Evolutionary conservation across 2,888 invertebrate species (phyloP).

Genomic region (Drosophila putrida): DNA sequence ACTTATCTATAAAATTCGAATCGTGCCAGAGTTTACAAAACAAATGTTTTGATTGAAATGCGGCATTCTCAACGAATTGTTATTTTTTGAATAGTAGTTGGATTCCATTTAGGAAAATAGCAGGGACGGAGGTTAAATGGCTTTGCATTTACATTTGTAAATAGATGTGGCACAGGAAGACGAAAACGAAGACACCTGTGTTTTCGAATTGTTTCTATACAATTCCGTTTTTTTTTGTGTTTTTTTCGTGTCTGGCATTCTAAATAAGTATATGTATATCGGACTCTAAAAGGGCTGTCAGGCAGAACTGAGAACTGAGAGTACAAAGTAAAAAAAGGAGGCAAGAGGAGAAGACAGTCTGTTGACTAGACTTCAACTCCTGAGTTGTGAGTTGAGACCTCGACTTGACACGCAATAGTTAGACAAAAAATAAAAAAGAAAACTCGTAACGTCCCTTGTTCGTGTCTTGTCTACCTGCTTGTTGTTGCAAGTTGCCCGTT

Average conservation of each 20-base stretch:
- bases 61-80: slow-evolving; percentile 6
- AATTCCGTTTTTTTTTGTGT: slow-evolving; percentile 54
- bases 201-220: slow-evolving; percentile 32
- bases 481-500: slow-evolving; percentile 14
- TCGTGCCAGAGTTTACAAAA: slow-evolving; percentile 14
- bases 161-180: slow-evolving; percentile 23
- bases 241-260: slow-evolving; percentile 70
- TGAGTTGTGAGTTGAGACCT: slow-evolving; percentile 22
- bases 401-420: slow-evolving; percentile 77
- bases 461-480: slow-evolving; percentile 51
- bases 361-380: slow-evolving; percentile 58
- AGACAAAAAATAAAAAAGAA: slow-evolving; percentile 30
- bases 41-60: slow-evolving; percentile 17
- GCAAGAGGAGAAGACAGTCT: slow-evolving; percentile 28
- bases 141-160: slow-evolving; percentile 42
- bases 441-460: slow-evolving; percentile 36
- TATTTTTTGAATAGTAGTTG: slow-evolving; percentile 18
- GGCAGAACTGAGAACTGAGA: slow-evolving; percentile 33
- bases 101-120: background rate
- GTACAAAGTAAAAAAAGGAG: background rate
- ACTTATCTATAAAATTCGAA: slow-evolving; percentile 15
- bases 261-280: slow-evolving; percentile 22
- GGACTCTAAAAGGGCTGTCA: slow-evolving; percentile 47
- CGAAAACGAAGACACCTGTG: slow-evolving; percentile 66
- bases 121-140: slow-evolving; percentile 3